A percentile compares a stretch with the other conserved stretches of the same genome.
Conservation (phyloP, 2,888 invertebrate species). For the Thecocarcelia acutangulata region DNA sequence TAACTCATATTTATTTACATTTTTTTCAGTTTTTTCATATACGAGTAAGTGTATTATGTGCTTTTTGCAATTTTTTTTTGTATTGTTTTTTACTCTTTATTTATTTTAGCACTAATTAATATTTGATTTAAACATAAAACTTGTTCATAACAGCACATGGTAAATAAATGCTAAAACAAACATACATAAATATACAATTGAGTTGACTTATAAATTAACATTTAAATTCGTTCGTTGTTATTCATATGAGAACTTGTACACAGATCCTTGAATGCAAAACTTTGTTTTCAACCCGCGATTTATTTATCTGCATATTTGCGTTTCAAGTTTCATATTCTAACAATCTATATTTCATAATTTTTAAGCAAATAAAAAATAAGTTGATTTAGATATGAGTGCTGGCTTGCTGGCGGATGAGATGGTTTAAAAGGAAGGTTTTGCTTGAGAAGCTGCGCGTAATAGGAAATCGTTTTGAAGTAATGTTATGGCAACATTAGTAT, state of each 20-base stretch:
- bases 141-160: slow-evolving; percentile 2
- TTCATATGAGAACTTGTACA: background rate
- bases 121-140: slow-evolving; percentile 54
- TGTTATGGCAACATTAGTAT: background rate
- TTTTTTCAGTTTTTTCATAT: slow-evolving; percentile 17
- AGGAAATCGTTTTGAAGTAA: background rate
- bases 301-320: slow-evolving; percentile 21
- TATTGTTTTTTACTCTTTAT: background rate
- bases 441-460: background rate
- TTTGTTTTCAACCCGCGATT: background rate
- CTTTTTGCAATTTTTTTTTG: background rate
- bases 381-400: slow-evolving; percentile 35
- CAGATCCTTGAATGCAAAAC: background rate
- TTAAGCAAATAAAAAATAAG: slow-evolving; percentile 40
- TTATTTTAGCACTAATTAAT: slow-evolving; percentile 47
- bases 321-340: slow-evolving; percentile 45
- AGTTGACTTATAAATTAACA: slow-evolving; percentile 5
- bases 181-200: background rate
- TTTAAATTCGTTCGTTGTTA: slow-evolving; percentile 1
- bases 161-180: slow-evolving; percentile 14
- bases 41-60: too few relatives aligned
- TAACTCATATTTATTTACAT: slow-evolving; percentile 15
- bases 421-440: background rate
- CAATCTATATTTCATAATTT: slow-evolving; percentile 63
- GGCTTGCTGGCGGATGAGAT: background rate